These are phyloP conservation scores for Latheticus oryzae DNA, from an alignment of 2,888 invertebrate genomes.

Conservation along the genomic window DNA sequence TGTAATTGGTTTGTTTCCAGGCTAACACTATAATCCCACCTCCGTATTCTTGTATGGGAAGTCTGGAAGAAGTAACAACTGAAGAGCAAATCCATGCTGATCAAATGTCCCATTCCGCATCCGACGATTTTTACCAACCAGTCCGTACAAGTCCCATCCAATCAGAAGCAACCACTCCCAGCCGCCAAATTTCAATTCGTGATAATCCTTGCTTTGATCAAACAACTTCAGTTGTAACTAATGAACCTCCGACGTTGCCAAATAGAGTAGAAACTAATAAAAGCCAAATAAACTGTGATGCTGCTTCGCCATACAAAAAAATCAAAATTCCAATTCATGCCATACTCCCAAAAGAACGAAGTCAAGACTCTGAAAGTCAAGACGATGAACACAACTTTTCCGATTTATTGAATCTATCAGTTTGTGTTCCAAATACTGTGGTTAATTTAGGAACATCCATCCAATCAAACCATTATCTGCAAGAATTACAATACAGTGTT, in stretches of 20 bases:
- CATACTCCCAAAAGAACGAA: slow-evolving; percentile 50
- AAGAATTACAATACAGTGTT: slow-evolving; percentile 59
- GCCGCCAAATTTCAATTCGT: slow-evolving; percentile 51
- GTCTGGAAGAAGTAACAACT: slow-evolving; percentile 74
- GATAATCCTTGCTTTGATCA: slow-evolving; percentile 57
- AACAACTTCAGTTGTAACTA: slow-evolving; percentile 48
- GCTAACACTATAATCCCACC: slow-evolving; percentile 87
- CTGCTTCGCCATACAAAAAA: slow-evolving; percentile 50
- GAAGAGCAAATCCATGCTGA: slow-evolving; percentile 45
- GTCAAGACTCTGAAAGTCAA: slow-evolving; percentile 59
- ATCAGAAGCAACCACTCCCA: slow-evolving; percentile 50
- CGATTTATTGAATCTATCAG: slow-evolving; percentile 62
- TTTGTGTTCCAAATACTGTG: slow-evolving; percentile 60
- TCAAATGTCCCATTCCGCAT: slow-evolving; percentile 57
- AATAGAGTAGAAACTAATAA: slow-evolving; percentile 48
- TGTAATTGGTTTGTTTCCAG: slow-evolving; percentile 53
- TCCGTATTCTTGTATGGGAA: slow-evolving; percentile 84
- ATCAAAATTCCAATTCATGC: slow-evolving; percentile 30
- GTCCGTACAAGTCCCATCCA: slow-evolving; percentile 58
- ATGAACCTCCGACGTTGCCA: slow-evolving; percentile 48
- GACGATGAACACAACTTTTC: slow-evolving; percentile 63
- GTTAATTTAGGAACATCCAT: slow-evolving; percentile 54
- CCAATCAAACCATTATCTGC: slow-evolving; percentile 53
- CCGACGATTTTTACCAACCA: slow-evolving; percentile 56
- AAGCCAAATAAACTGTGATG: slow-evolving; percentile 55